Evolutionary conservation across 2,797 vertebrate genomes (phyloP), one percentile per base, ranked within the genome.

Genomic region (Lophotriccus pileatus): DNA sequence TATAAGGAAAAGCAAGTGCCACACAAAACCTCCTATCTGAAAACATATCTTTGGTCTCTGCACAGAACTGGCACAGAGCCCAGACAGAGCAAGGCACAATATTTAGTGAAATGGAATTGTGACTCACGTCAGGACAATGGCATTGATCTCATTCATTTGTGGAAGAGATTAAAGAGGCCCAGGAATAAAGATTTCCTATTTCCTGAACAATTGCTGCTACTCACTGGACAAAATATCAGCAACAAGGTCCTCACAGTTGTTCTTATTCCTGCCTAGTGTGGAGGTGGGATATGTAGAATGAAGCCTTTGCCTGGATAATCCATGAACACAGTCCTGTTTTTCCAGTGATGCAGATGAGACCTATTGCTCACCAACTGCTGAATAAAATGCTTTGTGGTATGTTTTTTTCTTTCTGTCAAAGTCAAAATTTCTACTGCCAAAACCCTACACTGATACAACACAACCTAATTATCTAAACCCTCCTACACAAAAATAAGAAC

Each of bases 171-270:
- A 94, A 84, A 94, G 75, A 69, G 34, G 36, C 69, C 79, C 49
- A 72, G 69, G 59, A 86, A 60, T 44, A 93, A 92, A 95, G 93
- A 95, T 95, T 95, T 96, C 78, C 78, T 90, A 44, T 89, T 89
- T 96, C 58, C 80, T 92, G 62, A 56, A 86, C 67, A 77, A 72
- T 66, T 81, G 75, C 78, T 73, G 63, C 60, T 87, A 47, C 86
- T 93, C 72, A 36, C 67, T 28, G 85, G 66, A 44, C 74, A 58
- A 66, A 94, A 72, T 11, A 49, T 58, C 84, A 84, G 64, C 79
- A 64, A 7, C 4, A 34, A 70, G 58, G n/a, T 73, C 76, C 50
- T 28, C n/a, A 8, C 11, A 16, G 83, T 17, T 47, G 87, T 46
- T 84, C 17, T 70, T 81, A 9, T 25, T 84, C 58, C 68, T 76